Conservation (phyloP, 1,140 invertebrate genomes). For the Meloidogyne hapla region DNA sequence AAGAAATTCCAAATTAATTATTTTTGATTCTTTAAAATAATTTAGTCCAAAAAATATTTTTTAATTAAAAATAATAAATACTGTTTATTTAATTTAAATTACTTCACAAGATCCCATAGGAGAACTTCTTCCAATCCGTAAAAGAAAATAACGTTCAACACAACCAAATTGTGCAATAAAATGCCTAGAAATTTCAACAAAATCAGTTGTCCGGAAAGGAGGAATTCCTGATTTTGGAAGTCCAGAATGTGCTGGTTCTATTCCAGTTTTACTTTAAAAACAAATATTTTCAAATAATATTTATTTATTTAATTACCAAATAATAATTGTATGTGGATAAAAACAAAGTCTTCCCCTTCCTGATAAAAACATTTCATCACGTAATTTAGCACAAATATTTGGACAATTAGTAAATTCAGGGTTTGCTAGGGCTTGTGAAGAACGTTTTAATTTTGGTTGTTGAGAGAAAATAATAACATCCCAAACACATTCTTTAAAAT, state of each 20-base stretch:
- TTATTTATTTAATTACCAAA: conserved; percentile 4
- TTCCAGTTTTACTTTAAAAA: conserved; percentile 29
- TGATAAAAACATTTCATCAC: not conserved
- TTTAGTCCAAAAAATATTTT: too few species aligned
- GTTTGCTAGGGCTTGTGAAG: conserved; percentile 20
- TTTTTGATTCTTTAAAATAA: too few species aligned
- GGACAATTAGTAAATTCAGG: conserved; percentile 17
- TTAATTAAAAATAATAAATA: too few species aligned
- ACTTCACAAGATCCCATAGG: conserved; percentile 34
- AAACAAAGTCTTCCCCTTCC: conserved; percentile 34
- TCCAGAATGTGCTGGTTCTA: conserved; percentile 28
- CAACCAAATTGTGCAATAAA: conserved; percentile 32
- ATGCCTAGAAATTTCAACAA: conserved; percentile 39
- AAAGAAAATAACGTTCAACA: conserved; percentile 40
- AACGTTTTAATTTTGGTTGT: conserved; percentile 37
- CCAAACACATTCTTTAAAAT: conserved; percentile 31
- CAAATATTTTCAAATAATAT: not conserved
- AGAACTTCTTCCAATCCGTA: conserved; percentile 32
- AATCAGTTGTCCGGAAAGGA: conserved; percentile 29
- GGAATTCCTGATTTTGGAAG: conserved; percentile 41
- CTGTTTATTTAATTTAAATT: too few species aligned
- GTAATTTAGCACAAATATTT: conserved; percentile 38
- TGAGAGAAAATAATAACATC: conserved; percentile 27
- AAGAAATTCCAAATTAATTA: not conserved
- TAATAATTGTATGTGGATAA: conserved; percentile 42